Percentiles rank a stretch among this genome's conserved stretches.
These are phyloP conservation scores for Oceanodroma leucorhoa DNA, from an alignment of 2,797 vertebrate species.

Conservation along the genomic window DNA sequence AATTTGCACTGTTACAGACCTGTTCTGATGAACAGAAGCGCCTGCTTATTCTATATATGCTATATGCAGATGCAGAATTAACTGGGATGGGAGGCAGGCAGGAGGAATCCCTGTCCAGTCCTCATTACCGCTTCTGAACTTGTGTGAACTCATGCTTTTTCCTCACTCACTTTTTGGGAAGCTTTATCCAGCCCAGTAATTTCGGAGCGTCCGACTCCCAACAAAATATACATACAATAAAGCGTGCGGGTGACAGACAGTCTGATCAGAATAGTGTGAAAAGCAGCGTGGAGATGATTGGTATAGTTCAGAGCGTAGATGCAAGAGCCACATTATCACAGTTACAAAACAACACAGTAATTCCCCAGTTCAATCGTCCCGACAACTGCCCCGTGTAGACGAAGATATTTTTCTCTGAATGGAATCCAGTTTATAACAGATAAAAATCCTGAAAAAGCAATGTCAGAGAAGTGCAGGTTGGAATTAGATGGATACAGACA, in stretches of 20 bases:
- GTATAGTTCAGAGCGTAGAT: accelerated
- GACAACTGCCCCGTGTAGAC: neutral
- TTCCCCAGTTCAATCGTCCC: neutral
- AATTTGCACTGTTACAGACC: neutral
- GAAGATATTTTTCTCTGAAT: neutral
- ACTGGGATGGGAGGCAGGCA: neutral
- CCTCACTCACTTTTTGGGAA: neutral
- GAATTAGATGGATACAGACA: neutral
- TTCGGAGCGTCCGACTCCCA: neutral
- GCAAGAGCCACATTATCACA: neutral
- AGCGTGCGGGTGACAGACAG: accelerated
- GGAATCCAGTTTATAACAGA: neutral
- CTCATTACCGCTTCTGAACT: neutral
- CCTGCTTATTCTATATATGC: neutral
- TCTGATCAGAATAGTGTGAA: neutral
- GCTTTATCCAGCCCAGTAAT: neutral
- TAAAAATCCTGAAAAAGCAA: neutral
- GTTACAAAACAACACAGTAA: neutral
- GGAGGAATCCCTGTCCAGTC: neutral
- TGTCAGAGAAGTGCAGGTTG: neutral
- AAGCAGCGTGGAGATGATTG: neutral
- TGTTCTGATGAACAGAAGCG: neutral
- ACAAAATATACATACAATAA: neutral
- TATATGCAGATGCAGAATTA: neutral
- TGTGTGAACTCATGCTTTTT: neutral